Evolutionary conservation across 2,797 vertebrate species (phyloP).

Genomic region (Simalia tracyae): DNA sequence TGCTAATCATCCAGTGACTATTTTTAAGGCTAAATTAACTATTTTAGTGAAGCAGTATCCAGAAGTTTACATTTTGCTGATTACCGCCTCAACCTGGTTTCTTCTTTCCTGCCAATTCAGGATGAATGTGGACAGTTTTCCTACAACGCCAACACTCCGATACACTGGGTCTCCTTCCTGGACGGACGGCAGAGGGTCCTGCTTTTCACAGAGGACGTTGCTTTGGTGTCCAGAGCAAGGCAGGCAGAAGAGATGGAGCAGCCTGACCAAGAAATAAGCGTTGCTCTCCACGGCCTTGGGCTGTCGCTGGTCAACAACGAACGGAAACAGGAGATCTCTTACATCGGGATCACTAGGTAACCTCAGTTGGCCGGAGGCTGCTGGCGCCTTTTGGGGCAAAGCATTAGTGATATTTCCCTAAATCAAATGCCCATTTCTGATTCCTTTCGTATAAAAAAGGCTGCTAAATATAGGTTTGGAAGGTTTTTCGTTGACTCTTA

Average conservation of each 20-base stretch:
- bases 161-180: constrained; percentile 96
- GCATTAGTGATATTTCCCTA: background rate
- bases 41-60: background rate
- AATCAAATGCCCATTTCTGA: background rate
- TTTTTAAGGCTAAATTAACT: background rate
- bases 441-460: background rate
- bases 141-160: constrained; percentile 80
- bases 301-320: constrained; percentile 91
- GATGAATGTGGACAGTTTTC: constrained; percentile 90
- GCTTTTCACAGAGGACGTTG: constrained; percentile 93
- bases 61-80: background rate
- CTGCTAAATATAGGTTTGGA: background rate
- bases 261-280: constrained; percentile 85
- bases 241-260: constrained; percentile 95
- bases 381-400: background rate
- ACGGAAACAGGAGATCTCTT: constrained; percentile 89
- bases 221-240: constrained; percentile 87
- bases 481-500: background rate
- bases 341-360: constrained; percentile 93
- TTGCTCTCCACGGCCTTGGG: constrained; percentile 91
- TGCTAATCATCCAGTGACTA: background rate
- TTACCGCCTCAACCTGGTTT: fast-evolving
- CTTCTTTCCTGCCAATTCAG: constrained; percentile 63
- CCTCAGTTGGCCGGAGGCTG: background rate
- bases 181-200: constrained; percentile 92